phyloP scores from a whole-genome alignment of 1,140 invertebrate species.

The Sipha flava region DNA sequence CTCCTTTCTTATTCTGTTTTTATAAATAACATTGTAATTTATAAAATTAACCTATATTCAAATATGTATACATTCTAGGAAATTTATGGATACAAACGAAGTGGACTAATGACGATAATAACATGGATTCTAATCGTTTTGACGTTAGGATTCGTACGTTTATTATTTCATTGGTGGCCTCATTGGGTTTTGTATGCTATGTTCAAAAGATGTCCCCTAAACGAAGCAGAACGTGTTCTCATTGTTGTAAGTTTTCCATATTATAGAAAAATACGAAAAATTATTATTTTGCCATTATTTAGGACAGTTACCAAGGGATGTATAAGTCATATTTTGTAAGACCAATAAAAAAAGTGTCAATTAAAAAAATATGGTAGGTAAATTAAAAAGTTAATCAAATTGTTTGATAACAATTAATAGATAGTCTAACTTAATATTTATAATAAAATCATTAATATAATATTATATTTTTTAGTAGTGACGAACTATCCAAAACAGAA shows the following conservation, averaged over 20 bases:
- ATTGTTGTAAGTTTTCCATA: slow-evolving; percentile 54
- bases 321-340: slow-evolving; percentile 22
- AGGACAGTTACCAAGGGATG: slow-evolving; percentile 25
- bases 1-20: too few relatives aligned
- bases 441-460: background rate
- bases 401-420: too few relatives aligned
- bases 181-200: slow-evolving; percentile 66
- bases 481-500: background rate
- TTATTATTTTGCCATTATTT: background rate
- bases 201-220: slow-evolving; percentile 58
- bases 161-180: slow-evolving; percentile 83
- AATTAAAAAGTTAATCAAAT: too few relatives aligned
- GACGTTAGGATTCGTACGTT: slow-evolving; percentile 63
- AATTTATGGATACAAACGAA: slow-evolving; percentile 57
- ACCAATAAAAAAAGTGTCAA: background rate
- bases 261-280: background rate
- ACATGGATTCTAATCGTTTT: slow-evolving; percentile 57
- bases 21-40: too few relatives aligned
- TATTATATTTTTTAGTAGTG: background rate
- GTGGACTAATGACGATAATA: slow-evolving; percentile 46
- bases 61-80: slow-evolving; percentile 44
- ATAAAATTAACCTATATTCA: background rate
- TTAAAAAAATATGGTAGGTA: background rate
- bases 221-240: slow-evolving; percentile 63
- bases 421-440: too few relatives aligned